Percentiles rank a stretch among this genome's conserved stretches.
Evolutionary conservation across 2,113 vertebrate species (phyloP).

Genomic region (Ivindomyrus marchei): DNA sequence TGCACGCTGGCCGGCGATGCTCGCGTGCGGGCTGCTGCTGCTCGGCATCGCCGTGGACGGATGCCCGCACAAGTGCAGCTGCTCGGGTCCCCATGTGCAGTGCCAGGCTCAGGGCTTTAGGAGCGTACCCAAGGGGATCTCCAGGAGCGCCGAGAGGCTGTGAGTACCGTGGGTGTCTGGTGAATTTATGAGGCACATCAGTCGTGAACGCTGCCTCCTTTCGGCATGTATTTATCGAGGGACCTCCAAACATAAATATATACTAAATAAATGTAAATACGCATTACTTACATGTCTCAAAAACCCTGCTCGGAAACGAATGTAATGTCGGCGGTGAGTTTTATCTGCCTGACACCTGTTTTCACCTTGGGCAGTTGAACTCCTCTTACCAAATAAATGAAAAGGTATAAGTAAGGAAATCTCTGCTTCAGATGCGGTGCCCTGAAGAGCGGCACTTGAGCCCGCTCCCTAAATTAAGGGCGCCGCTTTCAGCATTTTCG

Average conservation of each 20-base stretch:
- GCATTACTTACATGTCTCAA: neutral
- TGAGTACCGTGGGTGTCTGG: constrained; percentile 58
- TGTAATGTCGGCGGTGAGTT: neutral
- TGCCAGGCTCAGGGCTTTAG: constrained; percentile 87
- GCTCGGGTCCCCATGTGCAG: constrained; percentile 91
- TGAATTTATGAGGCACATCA: neutral
- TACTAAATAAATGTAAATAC: neutral
- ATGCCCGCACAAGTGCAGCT: constrained; percentile 94
- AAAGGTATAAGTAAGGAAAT: neutral
- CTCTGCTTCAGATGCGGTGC: neutral
- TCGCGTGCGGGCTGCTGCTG: constrained; percentile 55
- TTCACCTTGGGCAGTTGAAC: neutral
- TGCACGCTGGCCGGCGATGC: constrained; percentile 52
- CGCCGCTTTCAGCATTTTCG: neutral
- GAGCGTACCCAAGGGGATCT: constrained; percentile 82
- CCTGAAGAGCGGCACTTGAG: neutral
- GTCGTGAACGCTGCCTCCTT: neutral
- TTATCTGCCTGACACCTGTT: constrained; percentile 1
- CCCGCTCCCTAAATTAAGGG: neutral
- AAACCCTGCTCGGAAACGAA: neutral
- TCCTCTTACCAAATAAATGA: neutral
- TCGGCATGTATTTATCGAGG: neutral
- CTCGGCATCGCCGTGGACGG: constrained; percentile 62
- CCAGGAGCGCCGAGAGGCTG: constrained; percentile 89
- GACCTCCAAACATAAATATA: neutral